Percentiles rank a stretch among this genome's conserved stretches.
These are phyloP conservation scores for Palythoa heliodiscus DNA, from an alignment of 92 coral and sea anemone genomes.

Conservation along the genomic window DNA sequence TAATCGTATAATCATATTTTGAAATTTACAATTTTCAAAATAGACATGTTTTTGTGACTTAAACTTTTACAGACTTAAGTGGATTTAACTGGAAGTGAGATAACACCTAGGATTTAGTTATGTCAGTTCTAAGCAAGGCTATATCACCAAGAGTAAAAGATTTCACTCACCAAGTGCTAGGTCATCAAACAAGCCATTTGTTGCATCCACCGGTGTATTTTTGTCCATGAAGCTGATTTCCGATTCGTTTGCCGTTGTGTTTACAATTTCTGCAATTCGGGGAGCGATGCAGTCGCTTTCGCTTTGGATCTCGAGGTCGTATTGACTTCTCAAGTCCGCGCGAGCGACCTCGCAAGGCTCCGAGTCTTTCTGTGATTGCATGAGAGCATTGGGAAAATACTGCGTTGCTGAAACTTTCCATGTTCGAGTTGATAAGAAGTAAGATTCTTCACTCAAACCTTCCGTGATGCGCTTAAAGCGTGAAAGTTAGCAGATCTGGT, in stretches of 20 bases:
- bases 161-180: slow-evolving; percentile 35
- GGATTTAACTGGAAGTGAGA: too few species aligned
- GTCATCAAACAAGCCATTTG: slow-evolving; percentile 65
- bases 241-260: slow-evolving; percentile 47
- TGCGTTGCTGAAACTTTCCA: slow-evolving; percentile 15
- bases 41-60: too few species aligned
- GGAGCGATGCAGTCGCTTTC: slow-evolving; percentile 33
- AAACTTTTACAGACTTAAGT: too few species aligned
- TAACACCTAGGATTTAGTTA: too few species aligned
- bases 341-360: slow-evolving; percentile 29
- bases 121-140: not conserved
- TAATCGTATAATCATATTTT: too few species aligned
- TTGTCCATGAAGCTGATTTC: slow-evolving; percentile 45
- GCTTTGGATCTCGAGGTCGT: slow-evolving; percentile 45
- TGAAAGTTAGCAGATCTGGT: slow-evolving; percentile 37
- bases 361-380: not conserved
- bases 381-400: not conserved
- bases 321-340: slow-evolving; percentile 8
- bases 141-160: not conserved
- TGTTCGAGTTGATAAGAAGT: not conserved
- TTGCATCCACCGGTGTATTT: not conserved
- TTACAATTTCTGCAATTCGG: slow-evolving; percentile 14
- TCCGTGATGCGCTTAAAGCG: slow-evolving; percentile 79
- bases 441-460: slow-evolving; percentile 52
- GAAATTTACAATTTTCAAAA: too few species aligned